Conservation (phyloP, 2,113 vertebrate species). For the Hylia prasina region DNA sequence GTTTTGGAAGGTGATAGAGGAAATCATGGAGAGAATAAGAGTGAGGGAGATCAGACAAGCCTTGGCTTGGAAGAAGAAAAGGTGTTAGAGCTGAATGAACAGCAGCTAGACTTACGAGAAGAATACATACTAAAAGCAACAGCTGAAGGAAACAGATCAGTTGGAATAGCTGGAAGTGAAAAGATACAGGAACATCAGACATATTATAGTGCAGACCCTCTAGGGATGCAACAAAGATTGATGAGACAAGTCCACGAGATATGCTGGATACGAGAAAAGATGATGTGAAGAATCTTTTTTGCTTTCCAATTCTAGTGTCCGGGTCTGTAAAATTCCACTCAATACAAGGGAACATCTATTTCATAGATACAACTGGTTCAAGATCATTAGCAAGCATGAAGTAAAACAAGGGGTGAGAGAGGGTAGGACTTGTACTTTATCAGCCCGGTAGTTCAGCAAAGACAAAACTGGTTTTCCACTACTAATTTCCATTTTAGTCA, state of each 20-base stretch:
- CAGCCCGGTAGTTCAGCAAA: not conserved
- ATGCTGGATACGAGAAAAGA: not conserved
- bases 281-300: not conserved
- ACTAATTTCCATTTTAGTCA: not conserved
- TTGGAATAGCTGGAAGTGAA: not conserved
- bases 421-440: not conserved
- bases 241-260: not conserved
- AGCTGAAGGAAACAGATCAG: not conserved
- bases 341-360: not conserved
- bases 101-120: not conserved
- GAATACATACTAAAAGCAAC: not conserved
- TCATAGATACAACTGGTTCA: not conserved
- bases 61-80: not conserved
- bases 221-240: not conserved
- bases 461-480: not conserved
- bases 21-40: not conserved
- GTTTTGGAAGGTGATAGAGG: not conserved
- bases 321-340: not conserved
- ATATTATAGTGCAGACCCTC: not conserved
- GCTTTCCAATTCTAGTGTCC: not conserved
- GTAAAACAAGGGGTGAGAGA: not conserved
- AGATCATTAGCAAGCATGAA: rapidly evolving
- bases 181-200: not conserved
- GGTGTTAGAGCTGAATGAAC: not conserved
- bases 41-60: not conserved